Conservation (phyloP, 1,140 invertebrate species). For the Trachymyrmex septentrionalis region DNA sequence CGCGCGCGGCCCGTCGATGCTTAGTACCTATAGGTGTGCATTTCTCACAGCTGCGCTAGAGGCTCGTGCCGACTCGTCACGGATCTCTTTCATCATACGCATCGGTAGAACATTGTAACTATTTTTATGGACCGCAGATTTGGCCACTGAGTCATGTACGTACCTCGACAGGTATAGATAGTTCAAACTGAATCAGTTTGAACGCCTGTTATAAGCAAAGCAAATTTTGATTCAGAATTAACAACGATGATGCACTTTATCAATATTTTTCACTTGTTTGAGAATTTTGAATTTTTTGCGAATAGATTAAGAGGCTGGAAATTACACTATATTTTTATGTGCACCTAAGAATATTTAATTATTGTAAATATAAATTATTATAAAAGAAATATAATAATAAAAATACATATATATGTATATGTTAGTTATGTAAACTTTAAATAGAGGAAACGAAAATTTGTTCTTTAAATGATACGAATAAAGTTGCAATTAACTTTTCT, state of each 20-base stretch:
- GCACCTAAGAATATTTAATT: neutral
- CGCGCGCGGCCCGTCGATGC: constrained; percentile 83
- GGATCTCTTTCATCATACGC: constrained; percentile 73
- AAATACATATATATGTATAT: neutral
- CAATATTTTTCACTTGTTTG: neutral
- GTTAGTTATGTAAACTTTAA: neutral
- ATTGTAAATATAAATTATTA: neutral
- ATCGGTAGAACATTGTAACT: constrained; percentile 71
- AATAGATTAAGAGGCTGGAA: neutral
- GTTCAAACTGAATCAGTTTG: neutral
- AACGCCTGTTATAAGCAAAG: neutral
- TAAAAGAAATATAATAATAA: constrained; percentile 17
- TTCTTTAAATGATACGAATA: neutral
- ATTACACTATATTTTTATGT: neutral
- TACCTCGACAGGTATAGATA: constrained; percentile 18
- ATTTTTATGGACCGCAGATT: constrained; percentile 63
- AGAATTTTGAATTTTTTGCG: neutral
- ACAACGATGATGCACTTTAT: neutral
- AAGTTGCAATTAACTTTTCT: neutral
- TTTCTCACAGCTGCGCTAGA: constrained; percentile 74
- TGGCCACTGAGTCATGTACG: constrained; percentile 13
- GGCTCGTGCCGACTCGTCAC: constrained; percentile 72
- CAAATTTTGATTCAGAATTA: neutral
- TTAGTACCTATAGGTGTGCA: constrained; percentile 81
- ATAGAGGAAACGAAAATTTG: neutral